Evolutionary conservation across 2,888 invertebrate genomes (phyloP), one percentile per base, ranked within the genome.

Genomic region (Biston stratarius): DNA sequence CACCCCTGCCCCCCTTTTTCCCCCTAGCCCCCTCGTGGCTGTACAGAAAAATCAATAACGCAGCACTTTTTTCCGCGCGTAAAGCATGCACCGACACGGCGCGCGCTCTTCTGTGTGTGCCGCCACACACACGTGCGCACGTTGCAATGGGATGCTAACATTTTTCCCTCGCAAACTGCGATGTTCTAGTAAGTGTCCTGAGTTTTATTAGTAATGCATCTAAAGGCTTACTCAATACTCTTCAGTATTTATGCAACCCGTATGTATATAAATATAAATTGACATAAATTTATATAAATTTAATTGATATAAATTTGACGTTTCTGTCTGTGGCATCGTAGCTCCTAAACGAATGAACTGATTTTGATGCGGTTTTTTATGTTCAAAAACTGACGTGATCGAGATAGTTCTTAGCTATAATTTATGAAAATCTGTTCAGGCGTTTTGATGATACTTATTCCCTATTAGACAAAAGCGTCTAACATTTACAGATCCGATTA

Each of bases 21-120:
- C 78, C 82, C 84, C 79, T 74, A 72, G 61, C 76, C 80, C 84
- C 85, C 85, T 80, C 88, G 80, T 87, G 86, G 88, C 91, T 88
- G 92, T 91, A 91, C 90, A 91, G 94, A 91, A 94, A 94, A 94
- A 94, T 94, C 94, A 94, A 94, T 94, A 94, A 92, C 94, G 94
- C 94, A 94, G 94, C 94, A 92, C 90, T 94, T 94, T 94, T 94
- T 94, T 94, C 93, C 92, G 89, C 92, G 93, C 94, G 94, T 94
- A 94, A 94, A 94, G 91, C 94, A 94, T 94, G 93, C 93, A 94
- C 91, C 91, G 91, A 90, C 92, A 89, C 83, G 83, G 81, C 72
- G 71, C 64, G 64, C 61, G 73, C 67, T 68, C 8, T 61, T 80
- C 86, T 87, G 90, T 88, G 89, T 81, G 86, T 80, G 71, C 49